Base-by-base conservation (phyloP, 2,888 invertebrate species). In the Hofmannophila pseudospretella region DNA sequence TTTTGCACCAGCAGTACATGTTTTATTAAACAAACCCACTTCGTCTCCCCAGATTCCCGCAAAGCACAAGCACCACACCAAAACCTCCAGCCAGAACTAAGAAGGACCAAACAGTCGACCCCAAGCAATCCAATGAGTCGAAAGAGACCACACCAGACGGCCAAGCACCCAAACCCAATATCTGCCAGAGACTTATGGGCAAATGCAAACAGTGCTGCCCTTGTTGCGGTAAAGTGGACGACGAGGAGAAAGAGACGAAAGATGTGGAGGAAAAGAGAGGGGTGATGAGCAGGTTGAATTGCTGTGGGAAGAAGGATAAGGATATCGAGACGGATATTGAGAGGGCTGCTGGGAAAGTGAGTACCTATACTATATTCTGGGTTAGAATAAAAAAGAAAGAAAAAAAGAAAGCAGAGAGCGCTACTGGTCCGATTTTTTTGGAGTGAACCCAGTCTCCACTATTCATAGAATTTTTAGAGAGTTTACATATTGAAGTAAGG, bases 171-270 rank as follows among this genome's bases (percentile, higher is more conserved):
- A 61, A 58, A 27, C 71, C 71, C 0, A 85, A 80, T 58, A 70
- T 85, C 38, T 79, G 85, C 45, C 59, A 64, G 20, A 54, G 85
- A 7, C 57, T 85, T 4, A 67, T 82, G 57, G 74, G 74, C 2
- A 85, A 85, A 47, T 85, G 84, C 42, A 79, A 75, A 39, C 78
- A 76, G 46, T 85, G 88, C 45, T 89, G 89, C 44, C 70, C 87
- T n/a, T 82, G 84, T 46, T 89, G 86, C 42, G 56, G 68, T 12
- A 80, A 77, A 45, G 61, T 62, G 1, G 62, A 71, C 19, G 72
- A 69, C 1, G 74, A 71, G 1, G 59, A 45, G 22, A 51, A 51
- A 34, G 51, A 54, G 22, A 44, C 47, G 11, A 54, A 45, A 41
- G 50, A 51, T 32, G 41, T 48, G 23, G 50, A 48, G 38, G 47